Conservation (phyloP, 1,140 invertebrate species). For the Zaprionus capensis region DNA sequence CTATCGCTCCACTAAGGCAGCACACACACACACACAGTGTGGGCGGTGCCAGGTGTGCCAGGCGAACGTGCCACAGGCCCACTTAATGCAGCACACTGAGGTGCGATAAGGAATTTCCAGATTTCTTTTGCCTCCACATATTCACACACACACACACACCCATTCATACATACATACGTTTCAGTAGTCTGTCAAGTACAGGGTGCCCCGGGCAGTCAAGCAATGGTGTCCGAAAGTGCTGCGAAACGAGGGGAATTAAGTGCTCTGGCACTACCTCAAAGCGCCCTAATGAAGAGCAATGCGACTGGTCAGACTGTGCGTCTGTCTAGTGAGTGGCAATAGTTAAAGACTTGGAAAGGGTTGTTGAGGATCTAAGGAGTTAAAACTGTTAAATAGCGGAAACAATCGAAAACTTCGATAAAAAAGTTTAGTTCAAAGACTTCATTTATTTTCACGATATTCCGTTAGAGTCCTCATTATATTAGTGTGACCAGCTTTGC, state of each 20-base stretch:
- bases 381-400: not conserved
- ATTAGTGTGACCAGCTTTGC: no score
- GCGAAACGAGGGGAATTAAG: not conserved
- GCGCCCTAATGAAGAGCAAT: not conserved
- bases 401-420: not conserved
- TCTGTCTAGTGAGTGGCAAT: not conserved
- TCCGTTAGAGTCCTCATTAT: no score
- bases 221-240: not conserved
- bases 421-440: no score
- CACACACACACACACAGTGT: conserved; percentile 9
- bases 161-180: conserved; percentile 38
- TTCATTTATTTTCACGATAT: no score
- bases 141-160: no score
- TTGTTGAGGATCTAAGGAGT: not conserved
- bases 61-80: conserved; percentile 71
- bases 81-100: conserved; percentile 78
- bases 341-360: not conserved
- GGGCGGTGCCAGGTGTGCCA: conserved; percentile 49
- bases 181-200: conserved; percentile 49
- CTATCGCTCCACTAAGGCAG: conserved; percentile 4
- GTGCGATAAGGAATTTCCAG: conserved; percentile 81
- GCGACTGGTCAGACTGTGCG: not conserved
- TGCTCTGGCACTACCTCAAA: not conserved
- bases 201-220: conserved; percentile 35
- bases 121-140: conserved; percentile 64